phyloP scores from a whole-genome alignment of 1,140 invertebrate species.

The Thalassaphorura encarpata region DNA sequence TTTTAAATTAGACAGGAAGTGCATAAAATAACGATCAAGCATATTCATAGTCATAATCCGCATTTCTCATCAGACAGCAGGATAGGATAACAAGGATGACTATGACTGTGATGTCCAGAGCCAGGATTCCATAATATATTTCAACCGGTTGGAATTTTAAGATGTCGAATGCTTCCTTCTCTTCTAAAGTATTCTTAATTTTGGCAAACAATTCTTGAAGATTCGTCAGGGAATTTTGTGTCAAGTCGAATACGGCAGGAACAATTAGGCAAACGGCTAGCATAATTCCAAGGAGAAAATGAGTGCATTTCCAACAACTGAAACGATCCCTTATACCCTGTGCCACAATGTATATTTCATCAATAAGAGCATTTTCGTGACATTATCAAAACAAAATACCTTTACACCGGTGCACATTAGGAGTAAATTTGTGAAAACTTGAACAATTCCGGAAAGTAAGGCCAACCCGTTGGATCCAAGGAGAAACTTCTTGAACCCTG shows the following conservation, averaged over 20 bases:
- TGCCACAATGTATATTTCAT: not conserved
- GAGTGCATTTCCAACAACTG: conserved; percentile 1
- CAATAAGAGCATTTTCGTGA: not conserved
- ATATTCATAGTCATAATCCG: conserved; percentile 7
- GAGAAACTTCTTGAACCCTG: not conserved
- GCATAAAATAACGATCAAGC: too few species aligned
- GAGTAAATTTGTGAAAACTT: not conserved
- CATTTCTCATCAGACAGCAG: conserved; percentile 7
- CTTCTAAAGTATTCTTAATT: not conserved
- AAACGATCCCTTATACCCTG: not conserved
- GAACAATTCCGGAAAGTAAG: conserved; percentile 4
- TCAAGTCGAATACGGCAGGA: conserved; percentile 1
- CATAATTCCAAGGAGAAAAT: not conserved
- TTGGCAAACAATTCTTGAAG: not conserved
- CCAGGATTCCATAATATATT: not conserved
- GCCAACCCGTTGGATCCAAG: not conserved
- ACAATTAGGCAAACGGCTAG: not conserved
- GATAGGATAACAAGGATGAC: not conserved
- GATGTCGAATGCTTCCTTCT: not conserved
- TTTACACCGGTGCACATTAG: conserved; percentile 5
- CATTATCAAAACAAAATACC: too few species aligned
- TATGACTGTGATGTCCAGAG: conserved; percentile 3
- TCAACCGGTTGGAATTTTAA: not conserved
- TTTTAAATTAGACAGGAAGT: too few species aligned
- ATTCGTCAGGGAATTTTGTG: not conserved